Base-by-base conservation (phyloP, 2,113 vertebrate genomes). In the Eubucco bourcierii region DNA sequence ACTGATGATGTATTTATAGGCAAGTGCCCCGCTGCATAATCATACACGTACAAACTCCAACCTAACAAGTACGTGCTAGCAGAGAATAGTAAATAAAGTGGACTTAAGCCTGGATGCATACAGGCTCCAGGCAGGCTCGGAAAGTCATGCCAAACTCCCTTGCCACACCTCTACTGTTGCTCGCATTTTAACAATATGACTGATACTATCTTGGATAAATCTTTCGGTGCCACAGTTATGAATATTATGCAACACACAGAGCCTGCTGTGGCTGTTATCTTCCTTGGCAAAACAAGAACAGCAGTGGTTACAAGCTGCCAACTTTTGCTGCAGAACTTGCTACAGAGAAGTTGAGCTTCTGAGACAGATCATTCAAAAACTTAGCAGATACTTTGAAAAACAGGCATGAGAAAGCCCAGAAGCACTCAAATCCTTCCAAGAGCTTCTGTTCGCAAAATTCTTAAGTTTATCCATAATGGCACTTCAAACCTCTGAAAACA, bases 401-500 rank as follows among this genome's bases (percentile, higher is more conserved):
- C 15, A 63, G 3, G 52, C 41, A 87, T 34, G 3, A 79, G 63
- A 92, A 87, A 76, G 37, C 20, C 33, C 72, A 56, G 9, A 84
- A 80, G 31, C 55, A 14, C 60, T 80, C 52, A 70, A 39, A 80
- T n/a, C 20, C 41, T 93, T 80, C 34, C 41, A 73, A 89, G n/a
- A 90, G n/a, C 18, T 88, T 72, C 58, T 76, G 46, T 82, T 79
- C 41, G 82, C 33, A 74, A 79, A 92, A 87, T 13, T 44, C 59
- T 52, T 16, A 46, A 25, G 33, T 61, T 89, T 74, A 87, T 73
- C 58, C 87, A 80, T 67, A 80, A 3, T 29, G 63, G 50, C 34
- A 80, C 73, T 84, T 76, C 46, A 92, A 93, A 73, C 18, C 31
- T 86, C 86, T 66, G 27, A 39, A 90, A 91, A 34, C 33, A 72